Conservation (phyloP, 2,113 vertebrate species). For the Junco hyemalis region DNA sequence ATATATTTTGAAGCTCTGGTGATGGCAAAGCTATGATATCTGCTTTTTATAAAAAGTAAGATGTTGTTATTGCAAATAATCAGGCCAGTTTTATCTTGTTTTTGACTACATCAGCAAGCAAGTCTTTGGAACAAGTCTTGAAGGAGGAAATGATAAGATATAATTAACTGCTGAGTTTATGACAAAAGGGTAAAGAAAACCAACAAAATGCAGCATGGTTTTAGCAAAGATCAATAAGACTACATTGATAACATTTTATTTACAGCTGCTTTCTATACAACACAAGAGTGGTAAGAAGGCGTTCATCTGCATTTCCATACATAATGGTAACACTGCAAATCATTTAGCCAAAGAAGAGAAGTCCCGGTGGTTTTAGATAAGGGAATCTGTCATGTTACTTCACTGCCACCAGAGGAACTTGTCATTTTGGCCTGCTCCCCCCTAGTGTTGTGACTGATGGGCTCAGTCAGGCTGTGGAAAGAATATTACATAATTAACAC, state of each 20-base stretch:
- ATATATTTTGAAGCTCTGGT: neutral
- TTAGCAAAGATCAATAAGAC: neutral
- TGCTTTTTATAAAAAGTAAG: neutral
- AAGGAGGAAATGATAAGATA: neutral
- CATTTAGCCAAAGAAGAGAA: neutral
- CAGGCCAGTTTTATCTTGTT: neutral
- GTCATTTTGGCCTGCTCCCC: neutral
- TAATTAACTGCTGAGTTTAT: neutral
- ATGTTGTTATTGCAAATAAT: neutral
- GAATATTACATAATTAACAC: neutral
- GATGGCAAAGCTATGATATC: neutral
- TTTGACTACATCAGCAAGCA: neutral
- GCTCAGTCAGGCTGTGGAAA: neutral
- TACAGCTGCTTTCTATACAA: neutral
- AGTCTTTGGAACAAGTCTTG: neutral
- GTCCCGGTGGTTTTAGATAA: neutral
- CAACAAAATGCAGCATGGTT: neutral
- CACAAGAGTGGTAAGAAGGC: neutral
- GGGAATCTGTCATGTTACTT: neutral
- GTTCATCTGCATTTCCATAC: fast-evolving
- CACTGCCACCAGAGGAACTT: neutral
- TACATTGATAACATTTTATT: neutral
- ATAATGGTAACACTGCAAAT: neutral
- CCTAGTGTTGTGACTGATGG: neutral
- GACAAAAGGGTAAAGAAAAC: neutral